Conservation (phyloP, 2,113 vertebrate species). For the Oceanodroma tethys region DNA sequence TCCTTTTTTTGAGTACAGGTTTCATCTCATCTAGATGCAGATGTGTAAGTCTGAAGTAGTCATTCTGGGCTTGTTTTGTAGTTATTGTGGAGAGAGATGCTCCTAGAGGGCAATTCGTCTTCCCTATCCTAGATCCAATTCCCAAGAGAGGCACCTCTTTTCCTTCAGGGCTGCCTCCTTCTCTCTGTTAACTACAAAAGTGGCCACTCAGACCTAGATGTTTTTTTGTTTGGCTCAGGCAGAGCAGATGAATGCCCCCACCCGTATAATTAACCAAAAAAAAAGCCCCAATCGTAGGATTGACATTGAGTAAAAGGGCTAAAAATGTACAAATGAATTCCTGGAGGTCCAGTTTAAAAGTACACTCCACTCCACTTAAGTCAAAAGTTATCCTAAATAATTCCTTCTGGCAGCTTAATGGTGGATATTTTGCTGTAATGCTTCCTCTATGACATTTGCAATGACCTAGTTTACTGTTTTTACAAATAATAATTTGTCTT, state of each 20-base stretch:
- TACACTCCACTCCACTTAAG: not conserved
- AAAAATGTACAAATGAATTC: not conserved
- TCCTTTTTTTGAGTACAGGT: not conserved
- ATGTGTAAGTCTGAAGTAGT: not conserved
- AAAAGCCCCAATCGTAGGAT: not conserved
- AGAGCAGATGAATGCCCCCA: not conserved
- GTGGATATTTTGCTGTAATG: not conserved
- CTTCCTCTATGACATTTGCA: conserved; percentile 24
- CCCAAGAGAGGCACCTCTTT: not conserved
- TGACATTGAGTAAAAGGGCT: not conserved
- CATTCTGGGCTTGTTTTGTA: not conserved
- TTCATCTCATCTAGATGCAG: not conserved
- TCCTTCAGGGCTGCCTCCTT: not conserved
- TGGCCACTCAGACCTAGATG: not conserved
- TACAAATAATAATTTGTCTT: conserved; percentile 33
- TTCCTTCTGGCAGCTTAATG: conserved; percentile 31
- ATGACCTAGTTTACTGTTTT: conserved; percentile 28
- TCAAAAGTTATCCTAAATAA: conserved; percentile 8
- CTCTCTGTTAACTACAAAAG: not conserved
- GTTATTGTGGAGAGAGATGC: not conserved
- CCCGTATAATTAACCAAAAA: not conserved
- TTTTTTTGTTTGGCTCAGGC: not conserved
- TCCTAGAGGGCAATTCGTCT: not conserved
- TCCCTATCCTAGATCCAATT: not conserved
- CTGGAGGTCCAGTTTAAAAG: not conserved